Evolutionary conservation across 2,113 vertebrate genomes (phyloP).

Genomic region (Tylochromis polylepis): DNA sequence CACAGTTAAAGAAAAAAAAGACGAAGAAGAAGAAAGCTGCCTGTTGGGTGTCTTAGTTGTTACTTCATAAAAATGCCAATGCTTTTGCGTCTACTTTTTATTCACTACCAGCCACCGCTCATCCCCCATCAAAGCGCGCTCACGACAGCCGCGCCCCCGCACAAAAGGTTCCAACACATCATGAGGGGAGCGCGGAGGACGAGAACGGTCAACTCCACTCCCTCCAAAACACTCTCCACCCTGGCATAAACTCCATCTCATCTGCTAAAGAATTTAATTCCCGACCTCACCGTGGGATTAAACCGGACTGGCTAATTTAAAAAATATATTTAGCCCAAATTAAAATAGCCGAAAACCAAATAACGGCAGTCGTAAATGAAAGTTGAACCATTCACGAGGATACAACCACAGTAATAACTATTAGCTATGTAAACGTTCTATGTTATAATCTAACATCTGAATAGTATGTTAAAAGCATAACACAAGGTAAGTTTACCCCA

Average conservation of each 20-base stretch:
- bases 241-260: neutral
- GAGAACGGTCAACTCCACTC: neutral
- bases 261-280: neutral
- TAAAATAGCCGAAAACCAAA: neutral
- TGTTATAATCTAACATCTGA: neutral
- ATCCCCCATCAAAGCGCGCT: neutral
- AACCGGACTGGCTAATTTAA: neutral
- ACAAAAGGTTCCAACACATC: constrained; percentile 52
- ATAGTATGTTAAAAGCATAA: neutral
- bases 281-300: neutral
- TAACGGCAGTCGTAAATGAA: neutral
- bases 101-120: neutral
- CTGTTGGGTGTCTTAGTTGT: neutral
- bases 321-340: neutral
- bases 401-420: neutral
- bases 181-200: constrained; percentile 15
- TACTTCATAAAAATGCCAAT: neutral
- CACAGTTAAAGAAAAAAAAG: neutral
- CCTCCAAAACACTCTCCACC: neutral
- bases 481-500: neutral
- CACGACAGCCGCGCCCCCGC: constrained; percentile 36
- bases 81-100: neutral
- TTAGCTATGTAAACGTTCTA: neutral
- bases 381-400: neutral
- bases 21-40: neutral